Percentiles rank a stretch among this genome's conserved stretches.
Conservation (phyloP, 2,888 invertebrate genomes). For the Thecocarcelia acutangulata region DNA sequence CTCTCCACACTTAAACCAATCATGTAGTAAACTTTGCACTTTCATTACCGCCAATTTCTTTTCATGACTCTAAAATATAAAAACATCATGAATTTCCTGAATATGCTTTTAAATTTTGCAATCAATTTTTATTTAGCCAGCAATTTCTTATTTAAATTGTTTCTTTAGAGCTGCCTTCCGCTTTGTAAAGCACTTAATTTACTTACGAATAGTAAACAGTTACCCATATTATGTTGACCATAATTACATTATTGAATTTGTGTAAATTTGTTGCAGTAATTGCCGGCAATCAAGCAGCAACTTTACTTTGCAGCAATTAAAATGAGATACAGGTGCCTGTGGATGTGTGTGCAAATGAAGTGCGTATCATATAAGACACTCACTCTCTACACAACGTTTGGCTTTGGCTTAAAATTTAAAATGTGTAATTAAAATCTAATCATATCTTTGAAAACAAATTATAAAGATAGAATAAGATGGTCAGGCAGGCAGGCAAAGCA, state of each 20-base stretch:
- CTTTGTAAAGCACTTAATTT: constrained; percentile 31
- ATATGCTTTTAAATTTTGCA: too few species aligned
- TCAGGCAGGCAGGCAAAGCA: not conserved
- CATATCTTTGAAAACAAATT: constrained; percentile 62
- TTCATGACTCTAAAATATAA: too few species aligned
- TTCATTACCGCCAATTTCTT: too few species aligned
- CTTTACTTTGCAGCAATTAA: constrained; percentile 41
- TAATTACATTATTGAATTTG: constrained; percentile 65
- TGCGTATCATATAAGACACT: not conserved
- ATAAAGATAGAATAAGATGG: constrained; percentile 39
- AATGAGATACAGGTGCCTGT: constrained; percentile 10
- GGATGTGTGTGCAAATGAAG: constrained; percentile 1
- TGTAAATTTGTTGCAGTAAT: constrained; percentile 66
- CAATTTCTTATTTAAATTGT: not conserved
- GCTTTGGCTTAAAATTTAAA: constrained; percentile 45
- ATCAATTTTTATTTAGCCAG: not conserved
- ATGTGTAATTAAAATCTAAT: constrained; percentile 68
- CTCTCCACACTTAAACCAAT: too few species aligned
- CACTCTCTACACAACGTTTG: constrained; percentile 7
- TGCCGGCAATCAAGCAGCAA: constrained; percentile 57
- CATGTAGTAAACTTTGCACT: too few species aligned
- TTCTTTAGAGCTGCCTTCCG: not conserved
- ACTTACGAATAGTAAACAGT: constrained; percentile 22
- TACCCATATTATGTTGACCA: constrained; percentile 25
- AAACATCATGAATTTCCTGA: too few species aligned